Conservation (phyloP, 2,797 vertebrate genomes). For the Argyrosomus regius region DNA sequence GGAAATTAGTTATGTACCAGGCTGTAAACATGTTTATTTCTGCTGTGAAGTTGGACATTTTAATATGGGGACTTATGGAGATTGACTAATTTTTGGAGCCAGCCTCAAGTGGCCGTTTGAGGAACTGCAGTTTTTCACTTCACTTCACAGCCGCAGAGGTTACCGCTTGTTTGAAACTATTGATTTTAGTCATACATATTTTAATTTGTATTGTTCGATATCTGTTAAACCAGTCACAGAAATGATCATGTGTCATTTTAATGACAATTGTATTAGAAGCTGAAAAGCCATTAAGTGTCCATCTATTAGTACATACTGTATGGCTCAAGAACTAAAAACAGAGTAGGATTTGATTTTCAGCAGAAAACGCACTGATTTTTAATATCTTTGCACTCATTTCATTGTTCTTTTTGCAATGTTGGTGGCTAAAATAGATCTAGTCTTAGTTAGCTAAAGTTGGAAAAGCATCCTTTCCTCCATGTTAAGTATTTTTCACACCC, state of each 20-base stretch:
- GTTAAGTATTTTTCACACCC: not conserved
- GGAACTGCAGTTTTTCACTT: too few relatives aligned
- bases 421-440: not conserved
- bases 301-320: not conserved
- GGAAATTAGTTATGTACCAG: too few relatives aligned
- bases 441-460: not conserved
- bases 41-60: too few relatives aligned
- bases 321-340: not conserved
- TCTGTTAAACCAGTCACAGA: not conserved
- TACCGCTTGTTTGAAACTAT: not conserved
- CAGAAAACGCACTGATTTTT: not conserved
- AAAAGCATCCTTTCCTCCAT: not conserved
- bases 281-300: not conserved
- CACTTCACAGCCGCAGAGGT: too few relatives aligned
- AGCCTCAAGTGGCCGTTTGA: too few relatives aligned
- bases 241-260: not conserved
- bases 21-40: too few relatives aligned
- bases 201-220: not conserved
- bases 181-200: not conserved
- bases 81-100: too few relatives aligned
- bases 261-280: not conserved
- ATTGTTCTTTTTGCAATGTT: not conserved
- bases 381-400: not conserved
- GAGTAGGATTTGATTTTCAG: not conserved
- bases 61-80: too few relatives aligned